phyloP scores from a whole-genome alignment of 2,113 vertebrate genomes.

The Eonycteris spelaea region DNA sequence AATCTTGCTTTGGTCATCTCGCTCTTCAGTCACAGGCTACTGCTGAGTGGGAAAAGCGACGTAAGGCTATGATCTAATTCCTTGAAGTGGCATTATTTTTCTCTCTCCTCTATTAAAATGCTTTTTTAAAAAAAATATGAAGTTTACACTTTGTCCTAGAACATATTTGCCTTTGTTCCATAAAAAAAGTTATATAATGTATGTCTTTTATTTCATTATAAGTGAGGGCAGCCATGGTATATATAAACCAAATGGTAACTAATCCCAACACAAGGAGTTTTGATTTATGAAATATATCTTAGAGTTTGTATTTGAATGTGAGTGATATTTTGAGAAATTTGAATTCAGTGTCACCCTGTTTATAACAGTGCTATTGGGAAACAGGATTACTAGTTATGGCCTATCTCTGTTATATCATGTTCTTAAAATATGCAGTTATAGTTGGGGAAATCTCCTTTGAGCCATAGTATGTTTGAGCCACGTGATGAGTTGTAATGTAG shows the following conservation, averaged over 20 bases:
- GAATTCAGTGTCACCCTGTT: not conserved
- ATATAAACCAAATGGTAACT: not conserved
- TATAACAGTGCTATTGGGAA: not conserved
- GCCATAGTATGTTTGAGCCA: not conserved
- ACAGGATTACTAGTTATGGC: not conserved
- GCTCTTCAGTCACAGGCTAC: not conserved
- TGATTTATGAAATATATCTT: slow-evolving; percentile 37
- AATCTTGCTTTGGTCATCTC: not conserved
- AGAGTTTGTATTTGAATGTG: not conserved
- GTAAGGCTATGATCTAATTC: not conserved
- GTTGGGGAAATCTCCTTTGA: not conserved
- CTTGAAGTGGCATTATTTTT: not conserved
- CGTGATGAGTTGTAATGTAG: not conserved
- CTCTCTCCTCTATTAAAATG: not conserved
- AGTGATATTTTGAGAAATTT: not conserved
- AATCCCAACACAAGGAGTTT: not conserved
- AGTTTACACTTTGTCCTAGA: slow-evolving; percentile 9
- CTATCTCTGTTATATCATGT: not conserved
- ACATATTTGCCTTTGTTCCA: not conserved
- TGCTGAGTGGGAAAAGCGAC: not conserved
- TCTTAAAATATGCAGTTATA: not conserved
- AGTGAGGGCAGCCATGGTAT: not conserved
- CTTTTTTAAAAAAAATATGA: not conserved
- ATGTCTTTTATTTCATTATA: slow-evolving; percentile 15
- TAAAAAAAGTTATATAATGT: not conserved